Percentiles rank a stretch among this genome's conserved stretches.
Evolutionary conservation across 2,113 vertebrate species (phyloP).

Genomic region (Ellobius talpinus): DNA sequence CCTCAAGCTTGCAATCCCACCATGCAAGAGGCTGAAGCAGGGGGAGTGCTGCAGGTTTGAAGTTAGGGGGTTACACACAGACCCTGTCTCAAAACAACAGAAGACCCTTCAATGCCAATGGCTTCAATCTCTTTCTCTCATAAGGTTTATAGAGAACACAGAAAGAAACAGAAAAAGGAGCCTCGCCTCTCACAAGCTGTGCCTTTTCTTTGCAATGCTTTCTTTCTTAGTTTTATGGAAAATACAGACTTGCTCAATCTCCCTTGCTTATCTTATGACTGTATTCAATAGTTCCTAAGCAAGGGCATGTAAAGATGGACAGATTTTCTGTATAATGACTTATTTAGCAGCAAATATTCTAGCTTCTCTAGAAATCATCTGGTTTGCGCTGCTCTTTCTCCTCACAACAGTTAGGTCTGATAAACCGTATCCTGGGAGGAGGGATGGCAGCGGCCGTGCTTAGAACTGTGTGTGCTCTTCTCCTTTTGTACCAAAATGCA

Average conservation of each 20-base stretch:
- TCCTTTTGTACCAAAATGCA: neutral
- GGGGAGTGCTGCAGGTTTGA: neutral
- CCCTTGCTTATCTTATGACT: neutral
- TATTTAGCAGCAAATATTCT: neutral
- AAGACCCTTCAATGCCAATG: neutral
- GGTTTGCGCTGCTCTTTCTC: neutral
- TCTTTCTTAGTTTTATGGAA: neutral
- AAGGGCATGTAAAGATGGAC: neutral
- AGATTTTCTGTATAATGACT: neutral
- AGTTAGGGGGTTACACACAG: neutral
- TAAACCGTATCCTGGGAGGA: neutral
- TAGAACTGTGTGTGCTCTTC: neutral
- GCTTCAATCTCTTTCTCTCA: neutral
- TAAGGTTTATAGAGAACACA: neutral
- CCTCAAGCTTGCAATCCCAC: neutral
- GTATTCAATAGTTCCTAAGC: neutral
- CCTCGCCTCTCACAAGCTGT: neutral
- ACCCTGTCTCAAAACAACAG: neutral
- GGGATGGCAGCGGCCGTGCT: rapidly evolving
- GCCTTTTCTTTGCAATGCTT: neutral
- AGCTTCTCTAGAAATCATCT: slow-evolving; percentile 7
- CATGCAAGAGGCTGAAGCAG: neutral
- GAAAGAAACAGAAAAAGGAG: neutral
- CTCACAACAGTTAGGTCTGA: neutral
- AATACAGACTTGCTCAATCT: neutral